These are phyloP conservation scores for Orchesella cincta DNA, from an alignment of 1,140 invertebrate species.

Conservation along the genomic window DNA sequence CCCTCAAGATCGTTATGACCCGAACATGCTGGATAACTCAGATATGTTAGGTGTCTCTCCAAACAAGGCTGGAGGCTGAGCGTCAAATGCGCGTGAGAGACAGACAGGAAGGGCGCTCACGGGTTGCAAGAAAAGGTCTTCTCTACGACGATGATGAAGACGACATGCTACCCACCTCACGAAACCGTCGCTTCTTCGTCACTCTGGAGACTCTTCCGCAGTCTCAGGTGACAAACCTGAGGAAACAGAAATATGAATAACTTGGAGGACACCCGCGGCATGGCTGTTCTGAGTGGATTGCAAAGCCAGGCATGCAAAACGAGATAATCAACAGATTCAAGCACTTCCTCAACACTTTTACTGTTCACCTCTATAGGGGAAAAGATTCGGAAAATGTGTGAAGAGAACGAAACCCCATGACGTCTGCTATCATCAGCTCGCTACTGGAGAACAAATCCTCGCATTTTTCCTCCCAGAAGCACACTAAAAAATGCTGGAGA, in stretches of 20 bases:
- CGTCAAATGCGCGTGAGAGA: slow-evolving; percentile 81
- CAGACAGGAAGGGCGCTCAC: slow-evolving; percentile 72
- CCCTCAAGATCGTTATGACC: slow-evolving; percentile 93
- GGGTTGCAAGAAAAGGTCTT: slow-evolving; percentile 64
- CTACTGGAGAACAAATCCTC: slow-evolving; percentile 84
- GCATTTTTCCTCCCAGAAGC: slow-evolving; percentile 97
- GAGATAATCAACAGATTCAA: slow-evolving; percentile 97
- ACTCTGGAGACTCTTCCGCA: background rate
- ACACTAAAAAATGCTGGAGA: slow-evolving; percentile 87
- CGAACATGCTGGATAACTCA: slow-evolving; percentile 81
- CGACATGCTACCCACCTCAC: slow-evolving; percentile 61
- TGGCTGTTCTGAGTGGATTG: slow-evolving; percentile 93
- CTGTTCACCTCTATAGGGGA: slow-evolving; percentile 90
- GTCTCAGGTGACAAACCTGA: slow-evolving; percentile 78
- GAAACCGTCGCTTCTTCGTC: slow-evolving; percentile 68
- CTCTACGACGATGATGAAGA: slow-evolving; percentile 73
- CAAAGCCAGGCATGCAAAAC: slow-evolving; percentile 87
- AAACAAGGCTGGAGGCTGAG: slow-evolving; percentile 84
- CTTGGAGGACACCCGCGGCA: slow-evolving; percentile 91
- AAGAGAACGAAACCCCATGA: slow-evolving; percentile 80
- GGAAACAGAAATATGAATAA: slow-evolving; percentile 89
- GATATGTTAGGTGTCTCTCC: slow-evolving; percentile 85
- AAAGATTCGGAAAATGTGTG: slow-evolving; percentile 91
- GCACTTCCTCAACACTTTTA: slow-evolving; percentile 88
- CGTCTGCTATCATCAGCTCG: slow-evolving; percentile 89